phyloP scores from a whole-genome alignment of 2,797 vertebrate genomes.

The Ambastaia sidthimunki region DNA sequence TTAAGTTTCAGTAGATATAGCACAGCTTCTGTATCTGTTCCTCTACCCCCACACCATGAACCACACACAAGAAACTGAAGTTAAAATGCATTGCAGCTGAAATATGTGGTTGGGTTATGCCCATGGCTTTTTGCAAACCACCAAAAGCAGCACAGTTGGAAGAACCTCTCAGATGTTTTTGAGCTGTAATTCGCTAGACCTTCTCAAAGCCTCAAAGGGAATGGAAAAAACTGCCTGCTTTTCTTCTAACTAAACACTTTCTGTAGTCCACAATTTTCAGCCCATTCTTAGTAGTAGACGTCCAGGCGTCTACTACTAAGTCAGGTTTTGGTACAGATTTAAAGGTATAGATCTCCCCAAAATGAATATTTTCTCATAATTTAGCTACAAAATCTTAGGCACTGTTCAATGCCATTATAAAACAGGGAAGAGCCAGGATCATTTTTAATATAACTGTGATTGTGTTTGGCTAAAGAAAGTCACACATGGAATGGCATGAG shows the following conservation, averaged over 20 bases:
- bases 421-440: too few relatives aligned
- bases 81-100: neutral
- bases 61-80: constrained; percentile 3
- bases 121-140: neutral
- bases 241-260: neutral
- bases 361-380: too few relatives aligned
- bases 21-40: neutral
- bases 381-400: too few relatives aligned
- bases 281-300: neutral
- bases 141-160: neutral
- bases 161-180: constrained; percentile 21
- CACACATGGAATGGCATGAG: too few relatives aligned
- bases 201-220: constrained; percentile 25
- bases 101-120: neutral
- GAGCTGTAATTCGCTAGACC: constrained; percentile 10
- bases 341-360: too few relatives aligned
- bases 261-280: neutral
- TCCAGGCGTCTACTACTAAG: neutral
- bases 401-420: too few relatives aligned
- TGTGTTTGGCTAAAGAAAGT: too few relatives aligned
- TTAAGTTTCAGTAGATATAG: constrained; percentile 16
- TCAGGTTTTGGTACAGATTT: neutral
- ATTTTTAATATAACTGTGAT: too few relatives aligned
- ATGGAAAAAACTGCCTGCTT: constrained; percentile 19
- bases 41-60: neutral